These are phyloP conservation scores for Metridium senile DNA, from an alignment of 92 coral and sea anemone species.

Conservation along the genomic window DNA sequence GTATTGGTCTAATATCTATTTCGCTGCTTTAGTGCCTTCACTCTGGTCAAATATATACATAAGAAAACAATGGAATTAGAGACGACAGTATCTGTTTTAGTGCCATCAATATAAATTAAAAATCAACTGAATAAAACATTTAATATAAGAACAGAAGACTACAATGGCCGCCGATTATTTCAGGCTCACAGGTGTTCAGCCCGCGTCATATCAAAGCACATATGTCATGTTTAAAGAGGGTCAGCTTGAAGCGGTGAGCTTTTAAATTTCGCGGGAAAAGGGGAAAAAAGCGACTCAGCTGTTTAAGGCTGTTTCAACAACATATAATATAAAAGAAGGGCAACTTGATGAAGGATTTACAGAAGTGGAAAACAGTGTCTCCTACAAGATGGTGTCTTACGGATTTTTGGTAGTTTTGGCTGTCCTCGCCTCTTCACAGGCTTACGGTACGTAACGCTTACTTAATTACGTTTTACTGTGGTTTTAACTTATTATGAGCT, in stretches of 20 bases:
- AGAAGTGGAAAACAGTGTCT: neutral
- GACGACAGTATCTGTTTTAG: neutral
- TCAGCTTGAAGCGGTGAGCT: neutral
- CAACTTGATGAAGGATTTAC: neutral
- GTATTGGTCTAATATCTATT: no score
- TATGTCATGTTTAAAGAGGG: neutral
- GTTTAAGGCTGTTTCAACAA: neutral
- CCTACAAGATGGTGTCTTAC: constrained; percentile 19
- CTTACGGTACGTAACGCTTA: constrained; percentile 12
- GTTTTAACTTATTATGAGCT: no score
- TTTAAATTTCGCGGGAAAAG: neutral
- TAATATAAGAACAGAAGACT: neutral
- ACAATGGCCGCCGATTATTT: neutral
- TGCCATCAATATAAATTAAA: neutral
- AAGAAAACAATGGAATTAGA: neutral
- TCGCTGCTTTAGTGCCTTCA: no score
- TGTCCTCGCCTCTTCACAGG: constrained; percentile 15
- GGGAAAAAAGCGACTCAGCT: neutral
- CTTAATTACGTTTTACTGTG: neutral
- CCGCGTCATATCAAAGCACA: neutral
- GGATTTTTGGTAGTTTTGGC: constrained; percentile 15
- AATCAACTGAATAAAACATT: neutral
- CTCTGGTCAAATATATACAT: no score
- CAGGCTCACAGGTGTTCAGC: neutral
- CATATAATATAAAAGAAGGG: neutral